Percentiles rank a stretch among this genome's conserved stretches.
Conservation (phyloP, 2,113 vertebrate genomes). For the Planiliza haematocheilus region DNA sequence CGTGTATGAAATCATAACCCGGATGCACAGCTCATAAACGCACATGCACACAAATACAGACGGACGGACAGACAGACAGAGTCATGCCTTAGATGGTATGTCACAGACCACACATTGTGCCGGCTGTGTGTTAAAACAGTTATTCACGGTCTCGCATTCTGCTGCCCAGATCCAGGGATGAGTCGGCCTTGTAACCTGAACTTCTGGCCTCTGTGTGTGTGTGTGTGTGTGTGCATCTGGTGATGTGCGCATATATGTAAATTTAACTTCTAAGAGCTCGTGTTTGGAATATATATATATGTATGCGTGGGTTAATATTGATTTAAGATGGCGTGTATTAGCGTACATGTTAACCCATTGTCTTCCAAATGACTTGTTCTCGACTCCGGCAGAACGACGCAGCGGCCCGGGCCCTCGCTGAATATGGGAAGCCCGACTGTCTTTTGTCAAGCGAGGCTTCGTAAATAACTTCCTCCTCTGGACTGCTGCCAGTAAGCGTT, state of each 20-base stretch:
- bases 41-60: conserved; percentile 9
- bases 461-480: conserved; percentile 75
- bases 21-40: too few species aligned
- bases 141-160: conserved; percentile 78
- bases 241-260: not conserved
- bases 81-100: conserved; percentile 73
- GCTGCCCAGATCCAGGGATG: conserved; percentile 71
- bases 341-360: not conserved
- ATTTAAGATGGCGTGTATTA: too few species aligned
- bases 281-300: conserved; percentile 3
- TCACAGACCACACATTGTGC: conserved; percentile 84
- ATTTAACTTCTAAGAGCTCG: not conserved
- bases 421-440: conserved; percentile 64
- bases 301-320: too few species aligned
- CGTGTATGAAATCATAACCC: too few species aligned
- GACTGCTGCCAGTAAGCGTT: conserved; percentile 60
- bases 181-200: conserved; percentile 65
- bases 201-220: conserved; percentile 52
- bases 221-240: not conserved
- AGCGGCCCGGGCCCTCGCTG: conserved; percentile 31
- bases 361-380: conserved; percentile 35
- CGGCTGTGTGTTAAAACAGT: conserved; percentile 79
- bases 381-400: conserved; percentile 24
- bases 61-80: conserved; percentile 24
- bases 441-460: conserved; percentile 70